Conservation (phyloP, 2,797 vertebrate species). For the Chaunax sp. region DNA sequence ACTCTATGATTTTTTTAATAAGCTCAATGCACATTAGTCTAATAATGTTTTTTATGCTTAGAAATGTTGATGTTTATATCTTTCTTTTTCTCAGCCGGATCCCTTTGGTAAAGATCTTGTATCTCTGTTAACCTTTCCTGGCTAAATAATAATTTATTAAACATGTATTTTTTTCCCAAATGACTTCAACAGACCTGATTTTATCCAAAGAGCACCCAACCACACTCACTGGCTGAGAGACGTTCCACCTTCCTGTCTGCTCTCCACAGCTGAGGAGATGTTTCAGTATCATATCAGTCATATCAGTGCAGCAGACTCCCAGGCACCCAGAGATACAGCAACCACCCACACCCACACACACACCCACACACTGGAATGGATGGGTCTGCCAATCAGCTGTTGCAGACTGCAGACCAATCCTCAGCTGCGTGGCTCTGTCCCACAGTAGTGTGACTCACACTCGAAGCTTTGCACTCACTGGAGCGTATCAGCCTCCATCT, state of each 20-base stretch:
- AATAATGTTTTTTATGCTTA: neutral
- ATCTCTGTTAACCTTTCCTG: neutral
- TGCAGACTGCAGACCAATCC: conserved; percentile 54
- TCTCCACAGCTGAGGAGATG: conserved; percentile 47
- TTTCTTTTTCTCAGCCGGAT: neutral
- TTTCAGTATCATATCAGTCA: conserved; percentile 43
- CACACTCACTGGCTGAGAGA: conserved; percentile 15
- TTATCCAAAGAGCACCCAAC: neutral
- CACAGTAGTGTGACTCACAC: conserved; percentile 71
- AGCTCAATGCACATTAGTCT: neutral
- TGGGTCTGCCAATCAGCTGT: conserved; percentile 61
- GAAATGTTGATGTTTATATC: neutral
- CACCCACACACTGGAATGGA: conserved; percentile 26
- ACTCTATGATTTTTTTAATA: conserved; percentile 3
- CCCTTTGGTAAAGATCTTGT: neutral
- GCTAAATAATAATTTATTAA: neutral
- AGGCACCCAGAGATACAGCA: conserved; percentile 25
- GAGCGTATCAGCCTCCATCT: conserved; percentile 68
- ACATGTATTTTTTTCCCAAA: conserved; percentile 3
- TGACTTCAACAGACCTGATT: neutral
- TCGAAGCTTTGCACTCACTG: conserved; percentile 54
- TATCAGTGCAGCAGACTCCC: conserved; percentile 37
- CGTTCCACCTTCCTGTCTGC: conserved; percentile 33
- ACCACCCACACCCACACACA: conserved; percentile 10
- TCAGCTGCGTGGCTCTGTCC: conserved; percentile 48